Base-by-base conservation (phyloP, 2,797 vertebrate species). In the Sus cebifrons region DNA sequence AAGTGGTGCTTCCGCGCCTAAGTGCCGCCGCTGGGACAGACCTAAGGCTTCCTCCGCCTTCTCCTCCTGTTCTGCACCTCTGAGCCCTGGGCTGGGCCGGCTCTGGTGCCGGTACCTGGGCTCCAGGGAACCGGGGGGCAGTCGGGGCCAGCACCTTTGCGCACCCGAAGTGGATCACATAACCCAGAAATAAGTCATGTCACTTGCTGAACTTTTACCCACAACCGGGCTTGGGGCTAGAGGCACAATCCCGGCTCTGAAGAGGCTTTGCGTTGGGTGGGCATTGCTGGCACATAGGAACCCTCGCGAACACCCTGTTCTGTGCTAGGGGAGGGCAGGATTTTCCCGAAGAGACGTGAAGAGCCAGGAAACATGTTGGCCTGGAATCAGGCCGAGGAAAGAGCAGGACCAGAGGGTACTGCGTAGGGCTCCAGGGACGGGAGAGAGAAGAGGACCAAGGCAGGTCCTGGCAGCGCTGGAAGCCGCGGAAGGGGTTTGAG, bases 351-450 rank as follows among this genome's bases (percentile, higher is more conserved):
- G 62, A 52, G 70, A 11, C 0, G 2, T 25, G 58, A 23, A 44
- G 32, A 65, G 32, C 4, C 52, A 58, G 88, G 64, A 13, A 21
- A 4, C 14, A 25, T 25, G 29, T 75, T 20, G 18, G 44, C 68
- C 0, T 0, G 67, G 77, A 25, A 3, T 36, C 58, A 6, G 27
- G 49, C 13, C 16, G 27, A 12, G 21, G 13, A 64, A 20, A 0
- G 54, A 32, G 27, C 11, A 17, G 11, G 58, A 1, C 6, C 6
- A 2, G 29, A 36, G 27, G 49, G 77, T 27, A 8, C 67, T 20
- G 49, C 8, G 27, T 2, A 2, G 9, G 15, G 23, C 36, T 7
- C 36, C 52, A 12, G 21, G 52, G 32, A 65, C n/a, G 9, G 49
- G 17, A 18, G 27, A 17, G 58, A 40, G n/a, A 44, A 1, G 12